Percentiles rank a stretch among this genome's conserved stretches.
Evolutionary conservation across 2,797 vertebrate species (phyloP).

Genomic region (Schizopygopsis pylzovi): DNA sequence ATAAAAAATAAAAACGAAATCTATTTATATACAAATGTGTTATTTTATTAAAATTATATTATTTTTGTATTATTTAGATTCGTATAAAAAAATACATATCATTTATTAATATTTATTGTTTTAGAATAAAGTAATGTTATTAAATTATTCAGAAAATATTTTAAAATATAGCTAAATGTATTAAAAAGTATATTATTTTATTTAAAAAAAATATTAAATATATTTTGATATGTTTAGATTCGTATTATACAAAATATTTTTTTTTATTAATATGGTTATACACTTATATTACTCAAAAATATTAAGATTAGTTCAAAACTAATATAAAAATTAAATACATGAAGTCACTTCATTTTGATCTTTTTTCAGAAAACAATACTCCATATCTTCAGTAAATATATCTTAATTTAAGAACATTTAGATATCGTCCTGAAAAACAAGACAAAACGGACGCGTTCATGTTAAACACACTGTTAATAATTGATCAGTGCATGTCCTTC

Average conservation of each 20-base stretch:
- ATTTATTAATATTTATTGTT: not conserved
- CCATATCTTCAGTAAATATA: not conserved
- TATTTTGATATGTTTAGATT: too few species aligned
- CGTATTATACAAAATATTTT: too few species aligned
- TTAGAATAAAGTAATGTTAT: not conserved
- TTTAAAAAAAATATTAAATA: too few species aligned
- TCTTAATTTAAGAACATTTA: not conserved
- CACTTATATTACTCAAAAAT: not conserved
- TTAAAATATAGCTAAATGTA: not conserved
- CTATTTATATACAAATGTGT: not conserved
- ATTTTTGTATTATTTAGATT: not conserved
- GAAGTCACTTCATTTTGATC: not conserved
- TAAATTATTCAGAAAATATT: too few species aligned
- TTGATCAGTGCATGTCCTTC: not conserved
- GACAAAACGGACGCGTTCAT: not conserved
- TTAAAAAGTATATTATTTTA: not conserved
- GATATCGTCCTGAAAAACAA: not conserved
- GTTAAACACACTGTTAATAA: not conserved
- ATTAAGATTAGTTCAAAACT: not conserved
- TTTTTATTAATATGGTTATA: not conserved
- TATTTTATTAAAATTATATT: not conserved
- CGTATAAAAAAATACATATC: not conserved
- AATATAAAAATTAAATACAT: not conserved
- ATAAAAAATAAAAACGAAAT: too few species aligned
- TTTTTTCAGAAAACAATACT: not conserved